These are phyloP conservation scores for Bombyx huttoni DNA, from an alignment of 2,888 invertebrate genomes.

Conservation along the genomic window DNA sequence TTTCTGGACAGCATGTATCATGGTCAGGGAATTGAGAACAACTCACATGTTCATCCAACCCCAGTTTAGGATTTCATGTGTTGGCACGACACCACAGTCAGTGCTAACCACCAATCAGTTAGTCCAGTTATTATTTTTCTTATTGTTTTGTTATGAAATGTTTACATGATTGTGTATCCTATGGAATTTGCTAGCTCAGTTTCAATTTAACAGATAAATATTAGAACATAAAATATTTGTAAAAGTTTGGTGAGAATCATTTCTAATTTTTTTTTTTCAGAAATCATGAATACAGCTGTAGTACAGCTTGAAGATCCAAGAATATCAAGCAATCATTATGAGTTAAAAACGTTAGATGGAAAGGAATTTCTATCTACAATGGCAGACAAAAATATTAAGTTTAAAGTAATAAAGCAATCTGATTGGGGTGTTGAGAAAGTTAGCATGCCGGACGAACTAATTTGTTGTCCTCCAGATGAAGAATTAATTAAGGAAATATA, in stretches of 20 bases:
- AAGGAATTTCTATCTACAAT: constrained; percentile 23
- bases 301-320: constrained; percentile 44
- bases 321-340: constrained; percentile 34
- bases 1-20: no score
- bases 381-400: constrained; percentile 25
- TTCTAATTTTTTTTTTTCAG: constrained; percentile 30
- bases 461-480: constrained; percentile 15
- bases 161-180: no score
- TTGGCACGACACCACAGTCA: no score
- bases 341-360: constrained; percentile 22
- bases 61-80: no score
- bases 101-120: no score
- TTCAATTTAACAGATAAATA: no score
- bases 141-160: no score
- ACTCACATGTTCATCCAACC: no score
- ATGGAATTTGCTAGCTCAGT: no score
- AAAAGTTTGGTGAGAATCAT: background rate
- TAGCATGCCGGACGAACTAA: constrained; percentile 29
- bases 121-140: no score
- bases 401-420: constrained; percentile 26
- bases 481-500: constrained; percentile 25
- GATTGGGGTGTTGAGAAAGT: constrained; percentile 25
- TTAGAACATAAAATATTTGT: background rate
- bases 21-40: no score
- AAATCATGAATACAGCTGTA: constrained; percentile 34